Evolutionary conservation across 2,113 vertebrate species (phyloP).

Genomic region (Scytalopus superciliaris): DNA sequence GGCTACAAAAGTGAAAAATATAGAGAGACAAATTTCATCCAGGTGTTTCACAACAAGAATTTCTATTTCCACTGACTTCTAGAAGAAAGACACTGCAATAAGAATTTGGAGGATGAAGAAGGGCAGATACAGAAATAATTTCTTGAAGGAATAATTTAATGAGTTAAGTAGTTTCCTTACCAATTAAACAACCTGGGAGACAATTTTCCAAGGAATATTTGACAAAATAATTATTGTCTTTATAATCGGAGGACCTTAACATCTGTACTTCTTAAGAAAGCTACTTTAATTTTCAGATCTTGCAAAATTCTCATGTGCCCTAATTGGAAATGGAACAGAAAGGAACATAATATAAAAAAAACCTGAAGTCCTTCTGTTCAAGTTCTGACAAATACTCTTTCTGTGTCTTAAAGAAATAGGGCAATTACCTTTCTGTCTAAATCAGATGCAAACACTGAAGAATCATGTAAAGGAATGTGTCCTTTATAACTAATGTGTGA

Average conservation of each 20-base stretch:
- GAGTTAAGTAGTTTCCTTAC: not conserved
- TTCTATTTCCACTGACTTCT: not conserved
- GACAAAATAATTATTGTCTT: not conserved
- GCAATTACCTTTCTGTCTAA: not conserved
- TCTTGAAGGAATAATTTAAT: not conserved
- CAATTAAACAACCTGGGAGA: not conserved
- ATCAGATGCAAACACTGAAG: not conserved
- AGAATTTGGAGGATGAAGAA: not conserved
- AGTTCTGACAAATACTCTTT: not conserved
- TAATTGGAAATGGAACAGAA: slow-evolving; percentile 8
- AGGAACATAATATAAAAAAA: not conserved
- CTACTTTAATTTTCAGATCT: not conserved
- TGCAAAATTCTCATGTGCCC: not conserved
- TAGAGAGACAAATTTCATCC: not conserved
- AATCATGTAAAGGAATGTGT: not conserved
- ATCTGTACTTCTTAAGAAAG: not conserved
- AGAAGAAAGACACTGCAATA: not conserved
- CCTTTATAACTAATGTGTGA: slow-evolving; percentile 3
- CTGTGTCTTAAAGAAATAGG: not conserved
- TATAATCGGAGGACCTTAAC: not conserved
- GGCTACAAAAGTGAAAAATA: not conserved
- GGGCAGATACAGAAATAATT: not conserved
- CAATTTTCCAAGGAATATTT: not conserved
- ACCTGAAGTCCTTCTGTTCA: not conserved
- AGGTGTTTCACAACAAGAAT: not conserved